Percentiles rank a stretch among this genome's conserved stretches.
These are phyloP conservation scores for Nomada ruficornis DNA, from an alignment of 2,888 invertebrate genomes.

Conservation along the genomic window DNA sequence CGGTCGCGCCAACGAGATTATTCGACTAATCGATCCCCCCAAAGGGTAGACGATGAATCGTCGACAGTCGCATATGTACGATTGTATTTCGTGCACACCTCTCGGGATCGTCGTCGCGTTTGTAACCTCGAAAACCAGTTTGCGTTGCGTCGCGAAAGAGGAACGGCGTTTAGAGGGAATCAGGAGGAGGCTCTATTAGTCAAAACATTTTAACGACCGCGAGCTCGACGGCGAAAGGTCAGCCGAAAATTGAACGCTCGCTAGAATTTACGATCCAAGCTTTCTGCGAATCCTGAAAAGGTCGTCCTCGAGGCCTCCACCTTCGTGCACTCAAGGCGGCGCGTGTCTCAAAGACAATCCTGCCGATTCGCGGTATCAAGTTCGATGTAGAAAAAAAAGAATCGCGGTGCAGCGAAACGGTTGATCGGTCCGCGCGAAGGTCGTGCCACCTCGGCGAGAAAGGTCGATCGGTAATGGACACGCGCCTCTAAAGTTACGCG, in stretches of 20 bases:
- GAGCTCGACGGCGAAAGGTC: slow-evolving; percentile 5
- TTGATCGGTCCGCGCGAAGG: neutral
- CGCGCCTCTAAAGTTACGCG: slow-evolving; percentile 46
- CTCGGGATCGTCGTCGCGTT: slow-evolving; percentile 19
- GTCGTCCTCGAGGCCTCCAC: slow-evolving; percentile 14
- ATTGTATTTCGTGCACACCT: slow-evolving; percentile 1
- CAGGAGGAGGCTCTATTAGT: slow-evolving; percentile 13
- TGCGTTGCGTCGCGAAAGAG: slow-evolving; percentile 31
- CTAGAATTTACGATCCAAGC: neutral
- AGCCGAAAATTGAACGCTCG: slow-evolving; percentile 3
- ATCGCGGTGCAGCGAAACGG: slow-evolving; percentile 5
- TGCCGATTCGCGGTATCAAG: slow-evolving; percentile 42
- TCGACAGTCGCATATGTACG: neutral
- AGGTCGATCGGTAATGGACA: slow-evolving; percentile 52
- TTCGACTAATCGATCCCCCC: too few species aligned
- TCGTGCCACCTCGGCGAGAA: slow-evolving; percentile 9
- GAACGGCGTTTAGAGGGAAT: slow-evolving; percentile 31
- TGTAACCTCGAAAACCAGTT: slow-evolving; percentile 51
- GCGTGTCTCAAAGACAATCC: slow-evolving; percentile 6
- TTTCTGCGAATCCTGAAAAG: slow-evolving; percentile 29
- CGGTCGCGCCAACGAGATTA: too few species aligned
- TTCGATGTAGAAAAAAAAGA: slow-evolving; percentile 40
- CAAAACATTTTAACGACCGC: slow-evolving; percentile 10
- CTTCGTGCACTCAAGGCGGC: neutral
- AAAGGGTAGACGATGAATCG: neutral